Base-by-base conservation (phyloP, 1,140 invertebrate genomes). In the Drosophila ananassae region DNA sequence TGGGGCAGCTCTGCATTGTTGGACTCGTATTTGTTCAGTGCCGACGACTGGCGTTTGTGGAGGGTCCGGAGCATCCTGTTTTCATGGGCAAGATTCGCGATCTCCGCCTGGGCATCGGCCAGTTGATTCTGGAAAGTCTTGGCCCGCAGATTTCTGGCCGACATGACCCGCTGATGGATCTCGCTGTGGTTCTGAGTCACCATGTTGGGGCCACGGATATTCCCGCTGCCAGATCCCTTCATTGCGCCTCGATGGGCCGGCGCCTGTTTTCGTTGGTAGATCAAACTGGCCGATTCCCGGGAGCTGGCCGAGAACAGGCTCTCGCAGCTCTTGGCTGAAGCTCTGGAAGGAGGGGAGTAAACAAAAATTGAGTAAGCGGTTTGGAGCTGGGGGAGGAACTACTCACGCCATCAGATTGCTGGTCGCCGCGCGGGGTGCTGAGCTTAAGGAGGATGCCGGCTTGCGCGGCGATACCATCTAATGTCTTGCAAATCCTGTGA, bases 121-220 rank as follows among this genome's bases (percentile, higher is more conserved):
- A 97, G 83, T 92, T 96, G 95, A 91, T 96, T 97, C 92, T 96
- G 96, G 48, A 96, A 91, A 59, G 95, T 94, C 83, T 96, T 96
- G 2, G 96, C 92, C 28, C 95, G 93, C 58, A 96, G 92, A 69
- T 96, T 94, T 92, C 96, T 96, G 2, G 96, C 96, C 0, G 96
- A 96, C 59, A 95, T 92, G 53, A 96, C 94, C 25, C 95, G 93
- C 89, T 96, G 95, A 22, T 94, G 93, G 21, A 96, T 93, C 46
- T 91, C 91, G 48, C 82, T 85, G 32, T 48, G 62, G 53, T 89
- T 69, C 41, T 84, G 56, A 46, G 74, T 32, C 25, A 81, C 61
- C 25, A 92, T 66, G 0, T 74, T 24, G 5, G 89, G 68, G 41
- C 82, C 80, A 0, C 89, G 77, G 9, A 67, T 47, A 48, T 59